phyloP scores from a whole-genome alignment of 2,113 vertebrate species.

The Monopterus albus region DNA sequence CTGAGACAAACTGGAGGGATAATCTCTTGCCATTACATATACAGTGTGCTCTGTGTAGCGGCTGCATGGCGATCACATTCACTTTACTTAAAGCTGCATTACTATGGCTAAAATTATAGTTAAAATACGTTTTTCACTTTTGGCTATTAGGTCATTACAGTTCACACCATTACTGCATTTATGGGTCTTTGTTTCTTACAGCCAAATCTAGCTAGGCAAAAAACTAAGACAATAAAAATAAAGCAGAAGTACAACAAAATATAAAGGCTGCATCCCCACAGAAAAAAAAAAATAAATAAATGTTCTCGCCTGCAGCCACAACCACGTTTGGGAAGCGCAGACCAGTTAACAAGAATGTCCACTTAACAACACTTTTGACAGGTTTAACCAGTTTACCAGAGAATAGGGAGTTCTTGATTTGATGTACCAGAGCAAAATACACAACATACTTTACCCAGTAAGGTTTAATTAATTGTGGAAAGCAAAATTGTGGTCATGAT shows the following conservation, averaged over 20 bases:
- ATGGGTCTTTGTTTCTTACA: not conserved
- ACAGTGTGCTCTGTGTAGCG: not conserved
- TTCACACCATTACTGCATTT: not conserved
- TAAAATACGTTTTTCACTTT: not conserved
- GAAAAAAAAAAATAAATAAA: not conserved
- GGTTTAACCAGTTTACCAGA: conserved; percentile 39
- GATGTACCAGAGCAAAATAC: conserved; percentile 13
- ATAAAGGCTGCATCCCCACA: not conserved
- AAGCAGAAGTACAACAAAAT: conserved; percentile 5
- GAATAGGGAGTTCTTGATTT: conserved; percentile 29
- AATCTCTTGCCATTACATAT: not conserved
- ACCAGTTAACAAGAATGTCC: conserved; percentile 12
- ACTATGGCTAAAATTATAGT: not conserved
- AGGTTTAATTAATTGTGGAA: conserved; percentile 45
- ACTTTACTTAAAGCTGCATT: not conserved
- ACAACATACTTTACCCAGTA: conserved; percentile 37
- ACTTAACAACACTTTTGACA: conserved; percentile 25
- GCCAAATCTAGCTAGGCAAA: too few relatives aligned
- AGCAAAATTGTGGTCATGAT: conserved; percentile 24
- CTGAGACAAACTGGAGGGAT: not conserved
- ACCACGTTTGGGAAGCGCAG: not conserved
- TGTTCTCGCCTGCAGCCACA: not conserved
- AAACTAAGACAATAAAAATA: not conserved
- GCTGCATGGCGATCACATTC: not conserved
- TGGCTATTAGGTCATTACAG: not conserved